phyloP scores from a whole-genome alignment of 2,888 invertebrate species.

The Odontocolon sp. region DNA sequence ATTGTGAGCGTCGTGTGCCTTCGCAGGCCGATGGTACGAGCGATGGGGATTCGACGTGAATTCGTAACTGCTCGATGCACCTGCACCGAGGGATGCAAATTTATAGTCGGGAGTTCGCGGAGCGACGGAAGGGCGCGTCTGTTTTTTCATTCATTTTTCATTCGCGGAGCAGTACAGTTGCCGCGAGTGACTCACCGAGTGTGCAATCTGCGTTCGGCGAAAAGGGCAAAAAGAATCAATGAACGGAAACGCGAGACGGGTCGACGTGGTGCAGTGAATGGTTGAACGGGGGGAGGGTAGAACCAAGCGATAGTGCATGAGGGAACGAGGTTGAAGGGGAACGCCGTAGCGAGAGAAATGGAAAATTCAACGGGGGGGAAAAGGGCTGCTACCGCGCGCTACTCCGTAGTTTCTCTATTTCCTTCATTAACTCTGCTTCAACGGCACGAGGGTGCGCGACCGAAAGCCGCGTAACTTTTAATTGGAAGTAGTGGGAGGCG shows the following conservation, averaged over 20 bases:
- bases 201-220: conserved; percentile 65
- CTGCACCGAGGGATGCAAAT: conserved; percentile 56
- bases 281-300: conserved; percentile 3
- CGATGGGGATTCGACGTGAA: conserved; percentile 36
- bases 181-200: conserved; percentile 59
- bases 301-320: conserved; percentile 58
- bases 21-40: conserved; percentile 25
- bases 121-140: conserved; percentile 58
- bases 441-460: conserved; percentile 65
- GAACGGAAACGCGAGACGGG: conserved; percentile 71
- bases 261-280: conserved; percentile 17
- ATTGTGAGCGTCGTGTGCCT: background rate
- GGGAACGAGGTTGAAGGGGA: conserved; percentile 38
- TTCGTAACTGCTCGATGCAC: conserved; percentile 51
- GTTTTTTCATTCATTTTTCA: conserved; percentile 64
- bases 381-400: conserved; percentile 45
- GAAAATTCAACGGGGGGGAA: conserved; percentile 43
- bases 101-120: conserved; percentile 54
- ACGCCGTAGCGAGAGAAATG: conserved; percentile 62
- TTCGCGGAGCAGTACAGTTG: conserved; percentile 56
- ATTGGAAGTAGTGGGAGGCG: conserved; percentile 79
- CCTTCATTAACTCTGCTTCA: conserved; percentile 79
- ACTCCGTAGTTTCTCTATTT: conserved; percentile 77
- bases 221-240: conserved; percentile 70
- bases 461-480: conserved; percentile 77